Evolutionary conservation across 2,797 vertebrate species (phyloP), one percentile per base, ranked within the genome.

Genomic region (Galaxias olidus): DNA sequence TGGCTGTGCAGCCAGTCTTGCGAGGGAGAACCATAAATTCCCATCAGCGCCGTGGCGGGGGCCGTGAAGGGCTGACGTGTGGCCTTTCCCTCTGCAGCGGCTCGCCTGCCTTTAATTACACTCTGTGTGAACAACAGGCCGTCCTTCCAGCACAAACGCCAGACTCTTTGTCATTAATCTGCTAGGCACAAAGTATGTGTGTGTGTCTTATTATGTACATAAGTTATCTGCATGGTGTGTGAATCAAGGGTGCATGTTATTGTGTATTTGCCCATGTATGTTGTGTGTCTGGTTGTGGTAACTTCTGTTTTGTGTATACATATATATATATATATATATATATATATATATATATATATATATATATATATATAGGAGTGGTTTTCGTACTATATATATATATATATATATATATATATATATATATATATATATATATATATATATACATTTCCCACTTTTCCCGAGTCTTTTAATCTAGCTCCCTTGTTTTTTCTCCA

Each of bases 61-160:
- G 77, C 78, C 74, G 59, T 17, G 66, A 77, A 61, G 67, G 76
- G 84, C 77, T 88, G 86, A 87, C 75, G 72, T 81, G 84, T 87
- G 87, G 86, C 82, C 84, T 90, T 89, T 90, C 75, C 81, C 73
- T 20, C 77, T 40, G 76, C 84, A 42, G 74, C 84, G 65, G 84
- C 81, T 81, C 78, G 40, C 77, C 83, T 85, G 78, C 75, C 85
- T 90, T 92, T 91, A 91, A 92, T 91, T 92, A 90, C 85, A 71
- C 88, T 93, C 85, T 81, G 77, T 81, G 88, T 87, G 82, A 91
- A 90, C 88, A 91, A 91, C 91, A 88, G 81, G 79, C 81, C 82
- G 88, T 90, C 88, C 88, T 90, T 89, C 86, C 79, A 68, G 72
- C 82, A 88, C 84, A 90, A 89, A 83, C 84, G 73, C 81, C 81